Conservation (phyloP, 2,113 vertebrate genomes). For the Morone chrysops region DNA sequence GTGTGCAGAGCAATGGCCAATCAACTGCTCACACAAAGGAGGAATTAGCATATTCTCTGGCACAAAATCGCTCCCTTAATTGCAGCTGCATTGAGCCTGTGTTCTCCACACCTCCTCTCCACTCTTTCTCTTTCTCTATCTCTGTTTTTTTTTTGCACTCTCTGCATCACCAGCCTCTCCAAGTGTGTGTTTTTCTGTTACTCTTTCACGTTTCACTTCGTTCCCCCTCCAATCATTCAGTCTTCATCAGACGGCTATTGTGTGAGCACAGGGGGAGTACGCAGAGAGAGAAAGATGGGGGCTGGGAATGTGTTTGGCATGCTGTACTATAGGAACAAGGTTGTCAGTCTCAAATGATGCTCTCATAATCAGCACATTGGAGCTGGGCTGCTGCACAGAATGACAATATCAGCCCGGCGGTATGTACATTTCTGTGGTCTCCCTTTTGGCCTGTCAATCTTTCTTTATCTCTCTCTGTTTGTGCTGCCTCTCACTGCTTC, state of each 20-base stretch:
- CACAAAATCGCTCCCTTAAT: constrained; percentile 78
- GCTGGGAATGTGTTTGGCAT: constrained; percentile 70
- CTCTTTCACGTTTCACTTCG: constrained; percentile 62
- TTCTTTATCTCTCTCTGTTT: constrained; percentile 47
- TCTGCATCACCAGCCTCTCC: constrained; percentile 57
- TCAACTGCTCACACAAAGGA: constrained; percentile 77
- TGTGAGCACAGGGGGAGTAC: constrained; percentile 61
- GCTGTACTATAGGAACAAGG: constrained; percentile 69
- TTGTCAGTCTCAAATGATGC: constrained; percentile 78
- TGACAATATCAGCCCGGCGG: constrained; percentile 64
- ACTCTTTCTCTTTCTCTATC: not conserved
- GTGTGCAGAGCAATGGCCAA: constrained; percentile 65
- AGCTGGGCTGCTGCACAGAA: constrained; percentile 66
- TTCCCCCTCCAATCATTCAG: constrained; percentile 73
- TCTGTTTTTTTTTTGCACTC: constrained; percentile 17
- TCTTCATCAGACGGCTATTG: constrained; percentile 80
- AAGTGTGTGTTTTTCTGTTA: constrained; percentile 44
- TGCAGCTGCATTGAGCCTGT: constrained; percentile 71
- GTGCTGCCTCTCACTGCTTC: constrained; percentile 26
- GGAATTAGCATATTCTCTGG: constrained; percentile 80
- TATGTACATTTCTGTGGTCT: constrained; percentile 59
- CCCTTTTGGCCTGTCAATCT: constrained; percentile 67
- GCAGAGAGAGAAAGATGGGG: constrained; percentile 51
- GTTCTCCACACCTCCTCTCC: constrained; percentile 62
- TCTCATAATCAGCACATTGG: constrained; percentile 76